phyloP scores from a whole-genome alignment of 2,113 vertebrate species.

The Rutilus rutilus region DNA sequence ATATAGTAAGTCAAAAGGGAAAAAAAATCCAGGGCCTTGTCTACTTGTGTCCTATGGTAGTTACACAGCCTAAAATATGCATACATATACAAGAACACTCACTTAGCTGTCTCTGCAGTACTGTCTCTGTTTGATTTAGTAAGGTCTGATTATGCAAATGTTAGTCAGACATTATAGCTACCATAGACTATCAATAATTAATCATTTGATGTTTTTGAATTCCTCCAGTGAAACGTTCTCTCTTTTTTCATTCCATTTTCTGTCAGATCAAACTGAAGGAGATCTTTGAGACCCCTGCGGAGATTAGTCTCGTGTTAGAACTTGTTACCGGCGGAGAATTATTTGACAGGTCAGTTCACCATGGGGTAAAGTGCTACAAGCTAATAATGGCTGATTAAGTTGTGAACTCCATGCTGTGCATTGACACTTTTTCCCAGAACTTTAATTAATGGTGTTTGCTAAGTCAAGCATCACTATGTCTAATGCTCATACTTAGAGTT shows the following conservation, averaged over 20 bases:
- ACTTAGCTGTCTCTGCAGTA: not conserved
- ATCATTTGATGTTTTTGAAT: conserved; percentile 9
- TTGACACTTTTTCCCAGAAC: not conserved
- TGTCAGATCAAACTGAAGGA: conserved; percentile 89
- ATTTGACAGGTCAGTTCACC: conserved; percentile 84
- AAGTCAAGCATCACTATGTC: not conserved
- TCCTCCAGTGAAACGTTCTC: not conserved
- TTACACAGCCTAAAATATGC: conserved; percentile 9
- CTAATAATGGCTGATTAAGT: conserved; percentile 21
- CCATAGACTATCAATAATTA: not conserved
- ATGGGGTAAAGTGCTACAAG: conserved; percentile 13
- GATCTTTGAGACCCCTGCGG: conserved; percentile 87
- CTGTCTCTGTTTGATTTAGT: conserved; percentile 27
- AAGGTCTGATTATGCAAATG: conserved; percentile 29
- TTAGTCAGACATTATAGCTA: conserved; percentile 2
- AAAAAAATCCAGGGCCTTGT: not conserved
- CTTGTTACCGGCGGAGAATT: conserved; percentile 88
- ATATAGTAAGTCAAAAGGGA: conserved; percentile 80
- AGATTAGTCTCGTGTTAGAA: conserved; percentile 88
- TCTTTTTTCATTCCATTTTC: conserved; percentile 42
- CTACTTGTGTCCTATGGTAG: not conserved
- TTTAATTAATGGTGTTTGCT: not conserved
- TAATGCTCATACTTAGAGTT: not conserved
- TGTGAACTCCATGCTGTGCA: not conserved
- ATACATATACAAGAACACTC: not conserved